Evolutionary conservation across 2,888 invertebrate species (phyloP).

Genomic region (Drosophila infuscata): DNA sequence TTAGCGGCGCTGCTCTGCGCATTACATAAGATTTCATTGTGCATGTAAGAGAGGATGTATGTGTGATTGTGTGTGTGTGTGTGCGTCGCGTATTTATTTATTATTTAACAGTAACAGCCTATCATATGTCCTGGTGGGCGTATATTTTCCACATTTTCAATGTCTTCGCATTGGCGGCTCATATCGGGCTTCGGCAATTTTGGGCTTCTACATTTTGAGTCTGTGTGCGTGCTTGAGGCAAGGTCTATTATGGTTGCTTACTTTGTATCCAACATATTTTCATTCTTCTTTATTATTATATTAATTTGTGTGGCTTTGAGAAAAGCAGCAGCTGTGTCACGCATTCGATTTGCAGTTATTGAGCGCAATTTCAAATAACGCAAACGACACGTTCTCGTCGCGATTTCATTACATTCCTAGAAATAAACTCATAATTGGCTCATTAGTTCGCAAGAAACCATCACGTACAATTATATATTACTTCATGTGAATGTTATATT

Average conservation of each 20-base stretch:
- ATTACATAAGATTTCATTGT: conserved; percentile 30
- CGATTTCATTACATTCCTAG: not conserved
- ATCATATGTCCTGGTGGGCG: conserved; percentile 66
- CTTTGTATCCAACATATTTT: conserved; percentile 20
- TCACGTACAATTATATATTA: not conserved
- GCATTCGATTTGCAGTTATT: conserved; percentile 54
- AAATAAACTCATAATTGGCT: not conserved
- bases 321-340: conserved; percentile 55
- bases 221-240: conserved; percentile 18
- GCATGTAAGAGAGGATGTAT: not conserved
- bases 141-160: conserved; percentile 57
- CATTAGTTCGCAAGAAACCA: not conserved
- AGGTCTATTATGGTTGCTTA: conserved; percentile 16
- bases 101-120: conserved; percentile 70
- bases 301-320: conserved; percentile 43
- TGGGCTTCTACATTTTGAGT: conserved; percentile 7
- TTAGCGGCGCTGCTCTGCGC: conserved; percentile 41
- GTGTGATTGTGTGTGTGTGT: conserved; percentile 21
- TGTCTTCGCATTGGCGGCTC: conserved; percentile 66
- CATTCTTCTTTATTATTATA: conserved; percentile 20
- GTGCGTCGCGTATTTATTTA: conserved; percentile 60
- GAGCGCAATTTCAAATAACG: conserved; percentile 21
- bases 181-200: conserved; percentile 44
- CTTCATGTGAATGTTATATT: not conserved
- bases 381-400: conserved; percentile 28